These are phyloP conservation scores for Caenorhabditis sp. DNA, from an alignment of 2,888 invertebrate genomes.

Conservation along the genomic window DNA sequence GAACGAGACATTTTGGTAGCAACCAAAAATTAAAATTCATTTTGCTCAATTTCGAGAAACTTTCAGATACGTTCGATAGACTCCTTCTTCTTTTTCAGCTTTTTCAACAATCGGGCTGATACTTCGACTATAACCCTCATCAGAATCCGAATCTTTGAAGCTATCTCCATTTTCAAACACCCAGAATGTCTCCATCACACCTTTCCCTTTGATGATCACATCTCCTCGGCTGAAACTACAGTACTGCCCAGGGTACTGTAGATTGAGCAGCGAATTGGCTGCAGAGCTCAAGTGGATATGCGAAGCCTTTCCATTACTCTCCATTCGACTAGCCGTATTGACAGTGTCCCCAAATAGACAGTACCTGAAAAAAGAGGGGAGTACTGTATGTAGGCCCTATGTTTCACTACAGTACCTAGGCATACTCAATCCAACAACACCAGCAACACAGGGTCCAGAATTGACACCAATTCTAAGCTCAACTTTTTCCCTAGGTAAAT, in stretches of 20 bases:
- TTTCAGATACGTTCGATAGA: no score
- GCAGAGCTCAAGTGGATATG: conserved; percentile 57
- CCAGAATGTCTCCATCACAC: conserved; percentile 23
- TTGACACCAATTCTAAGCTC: conserved; percentile 62
- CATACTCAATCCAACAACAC: conserved; percentile 61
- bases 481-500: conserved; percentile 58
- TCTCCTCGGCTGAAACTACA: conserved; percentile 58
- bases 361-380: no score
- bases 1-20: no score
- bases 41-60: no score
- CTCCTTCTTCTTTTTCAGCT: no score
- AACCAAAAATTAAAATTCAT: no score
- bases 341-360: conserved; percentile 65
- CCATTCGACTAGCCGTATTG: conserved; percentile 65
- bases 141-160: not conserved
- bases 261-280: conserved; percentile 45
- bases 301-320: conserved; percentile 57
- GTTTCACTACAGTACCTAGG: no score
- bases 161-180: not conserved
- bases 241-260: conserved; percentile 51
- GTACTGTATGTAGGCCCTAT: no score
- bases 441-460: conserved; percentile 44
- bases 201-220: conserved; percentile 54
- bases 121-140: not conserved
- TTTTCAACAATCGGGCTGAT: not conserved